phyloP scores from a whole-genome alignment of 2,797 vertebrate genomes.

The Alcedo quadribrachys region DNA sequence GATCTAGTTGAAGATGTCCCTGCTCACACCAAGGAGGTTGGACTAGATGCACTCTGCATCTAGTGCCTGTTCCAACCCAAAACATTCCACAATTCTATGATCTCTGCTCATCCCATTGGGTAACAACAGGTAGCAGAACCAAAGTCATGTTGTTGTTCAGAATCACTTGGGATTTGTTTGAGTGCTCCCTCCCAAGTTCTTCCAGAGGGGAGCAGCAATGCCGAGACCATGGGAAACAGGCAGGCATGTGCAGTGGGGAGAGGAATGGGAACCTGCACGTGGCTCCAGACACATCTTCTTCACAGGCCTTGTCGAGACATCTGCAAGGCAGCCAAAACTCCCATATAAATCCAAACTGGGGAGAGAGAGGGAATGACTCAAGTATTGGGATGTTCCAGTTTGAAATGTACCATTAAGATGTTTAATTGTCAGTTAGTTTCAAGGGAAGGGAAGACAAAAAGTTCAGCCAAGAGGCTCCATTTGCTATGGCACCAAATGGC shows the following conservation, averaged over 20 bases:
- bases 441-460: rapidly evolving
- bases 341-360: not conserved
- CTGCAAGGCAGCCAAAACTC: not conserved
- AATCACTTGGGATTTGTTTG: not conserved
- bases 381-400: not conserved
- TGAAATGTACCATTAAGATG: not conserved
- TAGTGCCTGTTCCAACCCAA: not conserved
- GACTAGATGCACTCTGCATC: not conserved
- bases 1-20: not conserved
- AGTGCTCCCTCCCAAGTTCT: not conserved
- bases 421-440: not conserved
- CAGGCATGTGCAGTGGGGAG: not conserved
- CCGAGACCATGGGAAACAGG: not conserved
- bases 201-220: rapidly evolving
- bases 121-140: not conserved
- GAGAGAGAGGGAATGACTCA: not conserved
- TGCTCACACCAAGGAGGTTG: not conserved
- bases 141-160: not conserved
- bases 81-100: not conserved
- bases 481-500: not conserved
- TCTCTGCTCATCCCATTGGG: not conserved
- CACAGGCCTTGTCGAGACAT: not conserved
- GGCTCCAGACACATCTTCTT: not conserved
- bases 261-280: not conserved
- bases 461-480: not conserved